These are phyloP conservation scores for Lepus timidus DNA, from an alignment of 2,113 vertebrate species.

Conservation along the genomic window DNA sequence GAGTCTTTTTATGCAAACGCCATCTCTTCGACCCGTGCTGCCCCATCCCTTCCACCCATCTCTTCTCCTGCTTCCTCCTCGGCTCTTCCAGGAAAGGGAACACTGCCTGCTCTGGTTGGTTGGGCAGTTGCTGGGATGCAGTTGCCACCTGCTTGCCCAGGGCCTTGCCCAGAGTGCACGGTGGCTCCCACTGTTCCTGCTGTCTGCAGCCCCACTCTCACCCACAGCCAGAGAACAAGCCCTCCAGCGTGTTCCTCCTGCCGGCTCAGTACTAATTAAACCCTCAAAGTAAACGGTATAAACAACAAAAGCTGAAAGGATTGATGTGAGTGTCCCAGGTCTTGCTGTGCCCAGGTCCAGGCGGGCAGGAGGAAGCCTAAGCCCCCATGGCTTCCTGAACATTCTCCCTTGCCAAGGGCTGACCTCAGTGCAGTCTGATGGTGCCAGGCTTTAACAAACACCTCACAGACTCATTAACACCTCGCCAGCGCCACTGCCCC, in stretches of 20 bases:
- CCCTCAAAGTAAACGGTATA: background rate
- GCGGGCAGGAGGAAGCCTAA: background rate
- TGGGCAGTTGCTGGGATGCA: background rate
- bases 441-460: background rate
- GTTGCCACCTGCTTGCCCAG: background rate
- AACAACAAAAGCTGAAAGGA: background rate
- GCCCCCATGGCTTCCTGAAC: background rate
- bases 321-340: background rate
- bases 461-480: background rate
- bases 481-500: background rate
- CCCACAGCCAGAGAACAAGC: constrained; percentile 12
- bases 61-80: background rate
- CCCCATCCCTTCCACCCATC: background rate
- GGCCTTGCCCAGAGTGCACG: background rate
- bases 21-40: constrained; percentile 51
- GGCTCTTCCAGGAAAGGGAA: background rate
- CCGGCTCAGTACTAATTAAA: constrained; percentile 65
- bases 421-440: rapidly evolving
- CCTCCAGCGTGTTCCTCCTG: constrained; percentile 1
- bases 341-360: background rate
- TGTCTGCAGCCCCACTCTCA: background rate
- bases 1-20: constrained; percentile 82
- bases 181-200: background rate
- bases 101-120: background rate
- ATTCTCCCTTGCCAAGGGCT: background rate